Conservation (phyloP, 1,140 invertebrate species). For the Pteromalus puparum region DNA sequence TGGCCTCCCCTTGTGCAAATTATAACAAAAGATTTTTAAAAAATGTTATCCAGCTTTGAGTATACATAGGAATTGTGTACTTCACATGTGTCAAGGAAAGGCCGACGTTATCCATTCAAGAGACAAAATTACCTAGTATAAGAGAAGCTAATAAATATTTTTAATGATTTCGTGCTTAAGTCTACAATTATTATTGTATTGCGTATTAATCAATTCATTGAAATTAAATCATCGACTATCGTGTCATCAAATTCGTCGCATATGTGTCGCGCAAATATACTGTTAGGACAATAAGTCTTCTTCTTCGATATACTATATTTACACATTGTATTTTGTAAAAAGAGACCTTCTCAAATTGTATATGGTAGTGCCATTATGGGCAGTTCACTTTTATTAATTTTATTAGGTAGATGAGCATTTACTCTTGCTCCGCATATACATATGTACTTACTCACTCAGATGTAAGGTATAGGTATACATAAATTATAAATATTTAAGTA, state of each 20-base stretch:
- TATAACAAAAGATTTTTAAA: conserved; percentile 12
- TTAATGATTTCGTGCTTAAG: neutral
- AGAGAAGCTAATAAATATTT: neutral
- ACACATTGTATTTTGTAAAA: neutral
- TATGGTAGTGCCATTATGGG: conserved; percentile 49
- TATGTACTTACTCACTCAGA: conserved; percentile 50
- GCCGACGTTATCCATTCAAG: conserved; percentile 71
- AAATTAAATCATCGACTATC: conserved; percentile 15
- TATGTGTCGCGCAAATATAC: conserved; percentile 3
- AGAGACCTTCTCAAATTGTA: conserved; percentile 34
- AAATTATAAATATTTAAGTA: conserved; percentile 48
- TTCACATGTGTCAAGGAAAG: conserved; percentile 65
- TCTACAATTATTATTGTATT: neutral
- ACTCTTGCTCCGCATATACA: conserved; percentile 51
- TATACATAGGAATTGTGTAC: conserved; percentile 14
- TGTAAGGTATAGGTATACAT: conserved; percentile 54
- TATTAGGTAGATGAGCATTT: conserved; percentile 42
- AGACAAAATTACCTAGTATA: conserved; percentile 42
- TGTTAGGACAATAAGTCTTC: neutral
- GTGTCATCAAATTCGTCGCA: conserved; percentile 34
- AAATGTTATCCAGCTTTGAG: conserved; percentile 12
- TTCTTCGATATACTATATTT: neutral
- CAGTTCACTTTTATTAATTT: conserved; percentile 44
- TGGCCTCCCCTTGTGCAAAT: conserved; percentile 69
- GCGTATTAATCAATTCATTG: conserved; percentile 5